These are phyloP conservation scores for Drosophila nikananu DNA, from an alignment of 1,140 invertebrate genomes.

Conservation along the genomic window DNA sequence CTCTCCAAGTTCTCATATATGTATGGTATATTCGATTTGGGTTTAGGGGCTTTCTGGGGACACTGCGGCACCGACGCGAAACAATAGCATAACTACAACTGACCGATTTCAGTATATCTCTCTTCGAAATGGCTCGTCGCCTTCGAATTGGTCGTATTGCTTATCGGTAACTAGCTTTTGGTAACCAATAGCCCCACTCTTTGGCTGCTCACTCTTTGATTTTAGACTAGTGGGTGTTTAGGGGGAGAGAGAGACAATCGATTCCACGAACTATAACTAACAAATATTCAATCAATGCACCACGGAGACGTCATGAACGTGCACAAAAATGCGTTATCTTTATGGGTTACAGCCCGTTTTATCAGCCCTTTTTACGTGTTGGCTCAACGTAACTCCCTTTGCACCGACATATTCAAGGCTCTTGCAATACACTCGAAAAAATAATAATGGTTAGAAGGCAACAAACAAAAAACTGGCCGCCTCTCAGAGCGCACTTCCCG, in stretches of 20 bases:
- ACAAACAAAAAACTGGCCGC: background rate
- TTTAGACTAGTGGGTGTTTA: no score
- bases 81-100: conserved; percentile 70
- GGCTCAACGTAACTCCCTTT: conserved; percentile 13
- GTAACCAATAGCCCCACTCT: conserved; percentile 38
- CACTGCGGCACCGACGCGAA: conserved; percentile 53
- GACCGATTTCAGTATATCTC: conserved; percentile 57
- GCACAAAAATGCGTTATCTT: conserved; percentile 31
- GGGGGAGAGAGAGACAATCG: background rate
- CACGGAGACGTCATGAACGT: conserved; percentile 10
- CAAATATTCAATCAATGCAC: conserved; percentile 1
- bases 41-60: background rate
- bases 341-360: conserved; percentile 42
- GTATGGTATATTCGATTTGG: background rate
- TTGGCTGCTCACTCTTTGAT: conserved; percentile 14
- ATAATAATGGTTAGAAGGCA: background rate
- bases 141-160: conserved; percentile 60
- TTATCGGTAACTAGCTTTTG: conserved; percentile 57
- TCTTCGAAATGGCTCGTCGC: conserved; percentile 36
- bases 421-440: background rate
- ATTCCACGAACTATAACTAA: background rate
- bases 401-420: background rate
- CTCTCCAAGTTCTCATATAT: conserved; percentile 1
- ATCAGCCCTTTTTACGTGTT: conserved; percentile 11
- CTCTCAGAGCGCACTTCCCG: background rate